Evolutionary conservation across 2,797 vertebrate species (phyloP).

Genomic region (Benthosema pterotum): DNA sequence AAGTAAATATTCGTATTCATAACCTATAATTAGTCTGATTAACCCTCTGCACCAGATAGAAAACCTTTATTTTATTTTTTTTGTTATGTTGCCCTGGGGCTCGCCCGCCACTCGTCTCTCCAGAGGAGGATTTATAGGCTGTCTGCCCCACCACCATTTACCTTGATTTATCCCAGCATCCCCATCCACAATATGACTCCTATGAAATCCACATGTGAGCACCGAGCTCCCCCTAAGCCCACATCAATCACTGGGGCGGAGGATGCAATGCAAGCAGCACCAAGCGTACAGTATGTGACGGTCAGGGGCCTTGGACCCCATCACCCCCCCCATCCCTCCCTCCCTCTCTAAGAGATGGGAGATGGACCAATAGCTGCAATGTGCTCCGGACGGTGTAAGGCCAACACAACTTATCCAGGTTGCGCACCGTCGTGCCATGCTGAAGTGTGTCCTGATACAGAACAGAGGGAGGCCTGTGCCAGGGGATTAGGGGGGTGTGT

Average conservation of each 20-base stretch:
- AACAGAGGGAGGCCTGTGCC: slow-evolving; percentile 45
- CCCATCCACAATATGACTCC: slow-evolving; percentile 27
- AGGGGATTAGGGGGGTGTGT: slow-evolving; percentile 15
- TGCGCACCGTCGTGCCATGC: slow-evolving; percentile 58
- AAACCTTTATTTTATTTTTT: too few species aligned
- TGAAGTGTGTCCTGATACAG: slow-evolving; percentile 46
- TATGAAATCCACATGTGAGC: slow-evolving; percentile 60
- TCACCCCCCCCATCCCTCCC: slow-evolving; percentile 10
- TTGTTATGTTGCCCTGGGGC: too few species aligned
- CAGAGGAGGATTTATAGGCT: too few species aligned
- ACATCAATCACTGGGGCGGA: slow-evolving; percentile 39
- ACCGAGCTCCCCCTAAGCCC: slow-evolving; percentile 13
- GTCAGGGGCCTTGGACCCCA: slow-evolving; percentile 36
- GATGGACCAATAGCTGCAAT: slow-evolving; percentile 42
- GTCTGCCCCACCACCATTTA: too few species aligned
- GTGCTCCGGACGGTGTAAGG: slow-evolving; percentile 35
- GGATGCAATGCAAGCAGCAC: slow-evolving; percentile 15
- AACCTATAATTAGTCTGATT: too few species aligned
- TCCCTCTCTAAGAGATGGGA: too few species aligned
- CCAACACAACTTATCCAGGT: slow-evolving; percentile 25
- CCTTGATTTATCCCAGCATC: slow-evolving; percentile 14
- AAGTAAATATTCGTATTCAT: too few species aligned
- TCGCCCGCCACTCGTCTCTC: too few species aligned
- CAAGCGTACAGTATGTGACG: slow-evolving; percentile 25
- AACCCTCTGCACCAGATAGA: too few species aligned